Percentiles rank a stretch among this genome's conserved stretches.
Conservation (phyloP, 2,888 invertebrate genomes). For the Plagodis pulveraria region DNA sequence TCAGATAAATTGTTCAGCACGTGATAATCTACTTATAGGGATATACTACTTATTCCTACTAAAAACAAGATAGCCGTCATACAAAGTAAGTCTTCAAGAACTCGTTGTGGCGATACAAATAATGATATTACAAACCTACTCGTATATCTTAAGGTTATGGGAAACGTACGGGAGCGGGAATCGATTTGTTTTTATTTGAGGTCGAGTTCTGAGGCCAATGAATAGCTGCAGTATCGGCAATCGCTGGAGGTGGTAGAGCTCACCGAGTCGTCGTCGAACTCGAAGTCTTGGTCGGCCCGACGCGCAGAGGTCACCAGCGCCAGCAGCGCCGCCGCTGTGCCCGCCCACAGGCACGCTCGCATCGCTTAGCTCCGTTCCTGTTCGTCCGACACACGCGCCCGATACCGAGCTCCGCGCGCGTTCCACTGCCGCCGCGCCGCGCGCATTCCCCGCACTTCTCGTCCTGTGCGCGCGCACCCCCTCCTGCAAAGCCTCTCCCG, state of each 20-base stretch:
- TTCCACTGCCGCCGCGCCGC: slow-evolving; percentile 17
- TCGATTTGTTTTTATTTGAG: neutral
- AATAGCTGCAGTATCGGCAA: neutral
- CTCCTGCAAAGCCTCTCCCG: slow-evolving; percentile 10
- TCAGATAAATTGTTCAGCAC: too few species aligned
- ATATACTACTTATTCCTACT: too few species aligned
- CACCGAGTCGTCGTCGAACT: slow-evolving; percentile 76
- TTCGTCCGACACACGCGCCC: slow-evolving; percentile 39
- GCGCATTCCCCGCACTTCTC: slow-evolving; percentile 4
- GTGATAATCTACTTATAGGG: too few species aligned
- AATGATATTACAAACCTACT: too few species aligned
- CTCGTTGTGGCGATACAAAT: too few species aligned
- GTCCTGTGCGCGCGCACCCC: slow-evolving; percentile 1
- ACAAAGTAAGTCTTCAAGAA: too few species aligned
- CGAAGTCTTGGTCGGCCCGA: slow-evolving; percentile 72
- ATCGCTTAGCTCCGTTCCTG: slow-evolving; percentile 37
- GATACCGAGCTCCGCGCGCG: slow-evolving; percentile 16
- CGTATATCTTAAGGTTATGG: neutral
- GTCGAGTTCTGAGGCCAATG: neutral
- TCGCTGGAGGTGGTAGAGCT: slow-evolving; percentile 27
- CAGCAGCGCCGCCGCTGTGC: slow-evolving; percentile 37
- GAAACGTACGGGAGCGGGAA: neutral
- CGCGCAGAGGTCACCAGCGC: slow-evolving; percentile 48
- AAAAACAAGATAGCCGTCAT: too few species aligned
- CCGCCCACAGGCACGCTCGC: slow-evolving; percentile 44